These are phyloP conservation scores for Plutella xylostella DNA, from an alignment of 2,888 invertebrate genomes.

Conservation along the genomic window DNA sequence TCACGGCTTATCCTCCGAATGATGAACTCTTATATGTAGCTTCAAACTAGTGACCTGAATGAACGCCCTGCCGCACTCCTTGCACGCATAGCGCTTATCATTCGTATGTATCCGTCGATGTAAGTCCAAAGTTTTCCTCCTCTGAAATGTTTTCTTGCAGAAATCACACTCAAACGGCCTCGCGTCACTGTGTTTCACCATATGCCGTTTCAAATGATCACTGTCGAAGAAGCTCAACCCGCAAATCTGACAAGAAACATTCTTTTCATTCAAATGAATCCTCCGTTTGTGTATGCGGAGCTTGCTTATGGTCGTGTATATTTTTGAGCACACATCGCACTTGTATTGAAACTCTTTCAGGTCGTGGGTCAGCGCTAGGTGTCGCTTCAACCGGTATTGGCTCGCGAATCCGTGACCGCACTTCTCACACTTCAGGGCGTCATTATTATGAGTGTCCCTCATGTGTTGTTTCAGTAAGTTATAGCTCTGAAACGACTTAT, in stretches of 20 bases:
- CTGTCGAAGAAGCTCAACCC: slow-evolving; percentile 47
- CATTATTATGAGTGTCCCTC: not conserved
- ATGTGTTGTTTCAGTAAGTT: slow-evolving; percentile 5
- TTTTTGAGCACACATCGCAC: slow-evolving; percentile 40
- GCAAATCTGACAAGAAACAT: slow-evolving; percentile 41
- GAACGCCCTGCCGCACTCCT: slow-evolving; percentile 66
- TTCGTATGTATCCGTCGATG: slow-evolving; percentile 69
- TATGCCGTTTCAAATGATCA: slow-evolving; percentile 60
- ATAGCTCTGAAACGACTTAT: slow-evolving; percentile 12
- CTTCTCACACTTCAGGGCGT: slow-evolving; percentile 32
- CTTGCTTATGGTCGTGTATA: slow-evolving; percentile 35
- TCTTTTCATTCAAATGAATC: slow-evolving; percentile 45
- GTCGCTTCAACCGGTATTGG: slow-evolving; percentile 39
- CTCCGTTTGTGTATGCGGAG: slow-evolving; percentile 37
- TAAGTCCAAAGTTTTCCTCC: slow-evolving; percentile 64
- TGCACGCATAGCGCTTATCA: slow-evolving; percentile 61
- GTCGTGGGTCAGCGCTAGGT: slow-evolving; percentile 43
- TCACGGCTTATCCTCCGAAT: slow-evolving; percentile 24
- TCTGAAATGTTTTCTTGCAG: slow-evolving; percentile 70
- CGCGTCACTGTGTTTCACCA: slow-evolving; percentile 65
- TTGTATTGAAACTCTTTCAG: slow-evolving; percentile 36
- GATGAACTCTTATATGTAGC: slow-evolving; percentile 64
- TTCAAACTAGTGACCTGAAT: slow-evolving; percentile 69
- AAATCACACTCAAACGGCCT: slow-evolving; percentile 67
- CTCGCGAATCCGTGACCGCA: slow-evolving; percentile 39